Conservation (phyloP, 2,888 invertebrate species). For the Carterocephalus palaemon region DNA sequence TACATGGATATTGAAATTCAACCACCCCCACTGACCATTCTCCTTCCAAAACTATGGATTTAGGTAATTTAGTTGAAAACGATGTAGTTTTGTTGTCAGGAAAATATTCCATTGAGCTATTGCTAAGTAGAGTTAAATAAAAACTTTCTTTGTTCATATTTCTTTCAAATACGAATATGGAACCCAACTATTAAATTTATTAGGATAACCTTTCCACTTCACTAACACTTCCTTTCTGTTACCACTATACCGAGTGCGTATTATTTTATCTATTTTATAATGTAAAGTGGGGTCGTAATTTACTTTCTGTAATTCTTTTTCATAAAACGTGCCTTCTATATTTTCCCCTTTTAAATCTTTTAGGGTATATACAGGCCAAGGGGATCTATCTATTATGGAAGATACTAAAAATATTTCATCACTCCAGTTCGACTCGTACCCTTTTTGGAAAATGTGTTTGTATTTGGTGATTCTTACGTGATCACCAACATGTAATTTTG, state of each 20-base stretch:
- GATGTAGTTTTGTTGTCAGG: constrained; percentile 16
- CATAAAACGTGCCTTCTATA: constrained; percentile 35
- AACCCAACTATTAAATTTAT: constrained; percentile 37
- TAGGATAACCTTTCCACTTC: constrained; percentile 38
- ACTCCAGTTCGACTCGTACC: constrained; percentile 39
- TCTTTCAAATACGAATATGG: constrained; percentile 25
- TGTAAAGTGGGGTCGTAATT: too few relatives aligned
- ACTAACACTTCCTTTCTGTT: constrained; percentile 34
- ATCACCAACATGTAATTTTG: constrained; percentile 27
- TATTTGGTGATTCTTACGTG: constrained; percentile 35
- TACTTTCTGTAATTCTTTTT: constrained; percentile 35
- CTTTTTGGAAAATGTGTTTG: constrained; percentile 37
- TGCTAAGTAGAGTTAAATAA: constrained; percentile 29
- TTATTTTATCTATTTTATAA: constrained; percentile 34
- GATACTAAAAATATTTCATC: too few relatives aligned
- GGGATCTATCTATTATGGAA: constrained; percentile 27
- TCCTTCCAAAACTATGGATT: constrained; percentile 19
- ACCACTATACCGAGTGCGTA: constrained; percentile 28
- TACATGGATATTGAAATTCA: constrained; percentile 27
- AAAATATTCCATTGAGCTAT: constrained; percentile 33
- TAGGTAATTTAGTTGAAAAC: constrained; percentile 15
- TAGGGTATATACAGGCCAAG: constrained; percentile 31
- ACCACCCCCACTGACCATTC: constrained; percentile 23
- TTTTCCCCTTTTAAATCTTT: constrained; percentile 31
- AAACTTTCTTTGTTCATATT: constrained; percentile 33